These are phyloP conservation scores for Eurosta solidaginis DNA, from an alignment of 1,140 invertebrate genomes.

Conservation along the genomic window DNA sequence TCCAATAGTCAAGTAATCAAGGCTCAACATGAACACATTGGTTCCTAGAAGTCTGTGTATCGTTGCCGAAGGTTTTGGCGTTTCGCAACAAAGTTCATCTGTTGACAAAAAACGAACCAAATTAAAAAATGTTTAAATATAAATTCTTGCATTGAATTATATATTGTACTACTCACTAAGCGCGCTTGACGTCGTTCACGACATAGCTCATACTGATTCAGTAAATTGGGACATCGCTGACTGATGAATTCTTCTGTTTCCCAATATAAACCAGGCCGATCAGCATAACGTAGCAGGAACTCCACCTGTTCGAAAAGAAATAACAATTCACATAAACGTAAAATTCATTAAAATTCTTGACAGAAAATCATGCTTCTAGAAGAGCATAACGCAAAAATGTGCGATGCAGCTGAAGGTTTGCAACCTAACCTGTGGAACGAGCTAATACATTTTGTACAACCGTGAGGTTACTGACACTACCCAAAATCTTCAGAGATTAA, in stretches of 20 bases:
- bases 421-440: too few relatives aligned
- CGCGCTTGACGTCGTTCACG: conserved; percentile 49
- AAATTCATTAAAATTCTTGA: neutral
- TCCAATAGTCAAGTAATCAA: conserved; percentile 4
- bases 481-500: too few relatives aligned
- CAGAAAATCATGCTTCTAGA: neutral
- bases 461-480: too few relatives aligned
- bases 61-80: conserved; percentile 50
- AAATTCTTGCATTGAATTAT: neutral
- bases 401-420: too few relatives aligned
- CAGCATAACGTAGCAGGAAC: conserved; percentile 49
- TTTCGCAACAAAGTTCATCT: conserved; percentile 55
- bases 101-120: conserved; percentile 4
- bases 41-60: conserved; percentile 51
- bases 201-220: conserved; percentile 48
- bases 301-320: conserved; percentile 41
- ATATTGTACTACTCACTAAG: conserved; percentile 37
- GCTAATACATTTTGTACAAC: too few relatives aligned
- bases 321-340: neutral
- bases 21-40: conserved; percentile 20
- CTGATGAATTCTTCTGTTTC: conserved; percentile 47
- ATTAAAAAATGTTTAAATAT: neutral
- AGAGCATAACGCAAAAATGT: too few relatives aligned
- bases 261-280: conserved; percentile 48
- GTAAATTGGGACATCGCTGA: conserved; percentile 44